Conservation (phyloP, 2,797 vertebrate genomes). For the Enteromius thamalakanensis region DNA sequence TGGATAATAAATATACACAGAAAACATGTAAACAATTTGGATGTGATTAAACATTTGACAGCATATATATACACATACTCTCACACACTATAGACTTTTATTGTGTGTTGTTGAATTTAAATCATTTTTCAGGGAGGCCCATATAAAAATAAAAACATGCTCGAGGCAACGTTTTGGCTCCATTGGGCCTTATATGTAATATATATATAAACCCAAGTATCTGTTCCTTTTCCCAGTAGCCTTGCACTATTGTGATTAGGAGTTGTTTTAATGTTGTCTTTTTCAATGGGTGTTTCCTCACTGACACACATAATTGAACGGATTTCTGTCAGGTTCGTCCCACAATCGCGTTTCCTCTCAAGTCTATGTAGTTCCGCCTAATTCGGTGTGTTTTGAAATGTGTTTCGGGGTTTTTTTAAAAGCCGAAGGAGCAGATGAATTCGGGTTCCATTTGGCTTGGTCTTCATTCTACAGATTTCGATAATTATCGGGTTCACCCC, state of each 20-base stretch:
- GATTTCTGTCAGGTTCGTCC: background rate
- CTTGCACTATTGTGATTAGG: background rate
- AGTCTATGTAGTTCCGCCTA: slow-evolving; percentile 59
- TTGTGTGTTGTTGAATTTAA: background rate
- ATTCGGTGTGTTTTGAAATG: slow-evolving; percentile 53
- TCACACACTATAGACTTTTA: too few relatives aligned
- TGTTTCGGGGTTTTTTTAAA: slow-evolving; percentile 38
- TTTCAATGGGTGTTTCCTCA: slow-evolving; percentile 11
- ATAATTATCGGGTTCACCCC: slow-evolving; percentile 70
- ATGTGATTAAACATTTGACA: too few relatives aligned
- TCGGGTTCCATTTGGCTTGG: slow-evolving; percentile 80
- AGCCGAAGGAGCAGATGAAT: slow-evolving; percentile 76
- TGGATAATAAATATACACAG: too few relatives aligned
- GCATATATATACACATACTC: too few relatives aligned
- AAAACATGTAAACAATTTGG: too few relatives aligned
- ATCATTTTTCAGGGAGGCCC: background rate
- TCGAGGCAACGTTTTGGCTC: background rate
- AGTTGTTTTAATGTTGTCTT: background rate
- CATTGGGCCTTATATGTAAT: background rate
- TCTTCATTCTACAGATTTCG: slow-evolving; percentile 82
- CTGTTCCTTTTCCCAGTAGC: background rate
- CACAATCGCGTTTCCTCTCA: background rate
- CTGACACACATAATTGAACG: slow-evolving; percentile 15
- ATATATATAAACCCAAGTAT: background rate
- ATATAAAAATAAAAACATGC: background rate